Evolutionary conservation across 2,113 vertebrate species (phyloP), one percentile per base, ranked within the genome.

Genomic region (Nanorana parkeri): DNA sequence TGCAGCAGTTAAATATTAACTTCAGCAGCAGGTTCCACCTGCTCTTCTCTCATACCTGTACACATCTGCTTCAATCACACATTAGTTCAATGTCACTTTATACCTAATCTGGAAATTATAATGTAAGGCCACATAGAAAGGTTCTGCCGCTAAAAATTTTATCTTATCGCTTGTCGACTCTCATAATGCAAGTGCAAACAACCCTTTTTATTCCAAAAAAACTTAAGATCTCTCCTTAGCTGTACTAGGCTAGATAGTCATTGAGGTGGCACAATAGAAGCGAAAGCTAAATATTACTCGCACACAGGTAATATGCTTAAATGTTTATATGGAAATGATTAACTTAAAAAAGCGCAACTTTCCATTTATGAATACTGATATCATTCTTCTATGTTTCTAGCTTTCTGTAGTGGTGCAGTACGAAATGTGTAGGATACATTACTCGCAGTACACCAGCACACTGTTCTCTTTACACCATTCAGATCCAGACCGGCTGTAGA

Each of bases 51-150:
- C 88, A 80, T 16, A 76, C 5, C 29, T 0, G 32, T 32, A 84
- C 88, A 87, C 89, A 93, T 79, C 89, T 93, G 91, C 81, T 81
- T 29, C 0, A 87, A 85, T 91, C 87, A 0, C 92, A 91, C 78
- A 29, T 75, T 0, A 52, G 78, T 76, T 89, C 88, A 83, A 84
- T 79, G 88, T 86, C 87, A 88, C 32, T 24, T 47, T 71, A 83
- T 1, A 28, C 84, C 66, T 84, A 78, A 81, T 54, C 85, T 55
- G 85, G 84, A 23, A 78, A 83, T 56, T 64, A 76, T 26, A 15
- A 28, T 41, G 67, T 20, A 24, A 19, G 20, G 63, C 17, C 29
- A 24, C 36, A 52, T 10, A 67, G 41, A 72, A 41, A 64, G 17
- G 28, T 52, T 28, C 47, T 23, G 56, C 21, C 24, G 47, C 26